Evolutionary conservation across 2,888 invertebrate genomes (phyloP).

Genomic region (Abrostola tripartita): DNA sequence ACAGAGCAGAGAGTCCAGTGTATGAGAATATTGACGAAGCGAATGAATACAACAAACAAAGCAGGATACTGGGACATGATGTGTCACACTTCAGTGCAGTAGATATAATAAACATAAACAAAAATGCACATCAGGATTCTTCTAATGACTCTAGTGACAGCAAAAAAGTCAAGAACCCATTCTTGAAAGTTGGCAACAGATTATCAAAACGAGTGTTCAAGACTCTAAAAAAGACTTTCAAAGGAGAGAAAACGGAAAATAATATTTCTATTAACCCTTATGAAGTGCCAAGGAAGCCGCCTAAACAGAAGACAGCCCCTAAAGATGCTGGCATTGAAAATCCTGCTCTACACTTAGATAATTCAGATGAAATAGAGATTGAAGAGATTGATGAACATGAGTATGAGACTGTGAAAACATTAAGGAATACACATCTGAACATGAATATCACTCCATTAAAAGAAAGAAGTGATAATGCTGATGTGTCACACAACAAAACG

Average conservation of each 20-base stretch:
- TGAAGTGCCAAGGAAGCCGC: slow-evolving; percentile 80
- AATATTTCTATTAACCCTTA: slow-evolving; percentile 80
- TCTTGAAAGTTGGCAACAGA: slow-evolving; percentile 79
- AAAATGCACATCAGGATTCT: slow-evolving; percentile 63
- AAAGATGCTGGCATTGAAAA: slow-evolving; percentile 83
- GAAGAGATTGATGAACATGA: slow-evolving; percentile 79
- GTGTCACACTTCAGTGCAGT: slow-evolving; percentile 81
- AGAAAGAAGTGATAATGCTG: slow-evolving; percentile 71
- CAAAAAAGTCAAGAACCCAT: slow-evolving; percentile 75
- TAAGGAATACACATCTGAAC: slow-evolving; percentile 79
- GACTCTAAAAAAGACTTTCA: slow-evolving; percentile 82
- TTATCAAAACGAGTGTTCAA: slow-evolving; percentile 83
- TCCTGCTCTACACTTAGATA: slow-evolving; percentile 80
- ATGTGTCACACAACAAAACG: slow-evolving; percentile 72
- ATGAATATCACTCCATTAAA: slow-evolving; percentile 82
- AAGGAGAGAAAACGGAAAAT: slow-evolving; percentile 74
- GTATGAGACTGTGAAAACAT: slow-evolving; percentile 82
- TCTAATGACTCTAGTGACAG: slow-evolving; percentile 78
- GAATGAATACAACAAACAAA: slow-evolving; percentile 80
- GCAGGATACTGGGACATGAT: slow-evolving; percentile 83
- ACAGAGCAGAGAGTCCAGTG: slow-evolving; percentile 77
- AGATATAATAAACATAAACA: slow-evolving; percentile 84
- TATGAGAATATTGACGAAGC: slow-evolving; percentile 79
- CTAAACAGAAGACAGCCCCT: slow-evolving; percentile 69
- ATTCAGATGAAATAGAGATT: slow-evolving; percentile 84